A percentile compares a stretch with the other conserved stretches of the same genome.
Conservation (phyloP, 2,797 vertebrate species). For the Sarcoramphus papa region DNA sequence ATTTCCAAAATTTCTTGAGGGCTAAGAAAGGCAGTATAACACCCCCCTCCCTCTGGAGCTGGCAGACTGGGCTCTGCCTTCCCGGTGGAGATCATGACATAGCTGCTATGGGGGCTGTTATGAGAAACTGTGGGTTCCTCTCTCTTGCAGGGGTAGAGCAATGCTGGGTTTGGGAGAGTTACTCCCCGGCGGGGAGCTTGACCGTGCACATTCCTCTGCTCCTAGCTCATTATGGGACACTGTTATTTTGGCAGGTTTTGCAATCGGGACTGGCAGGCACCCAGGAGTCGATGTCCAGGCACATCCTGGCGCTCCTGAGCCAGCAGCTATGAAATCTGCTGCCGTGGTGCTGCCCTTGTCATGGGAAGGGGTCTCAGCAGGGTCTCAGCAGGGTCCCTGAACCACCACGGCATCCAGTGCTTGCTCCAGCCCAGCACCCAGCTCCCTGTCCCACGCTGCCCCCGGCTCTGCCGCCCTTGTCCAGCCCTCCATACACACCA, state of each 20-base stretch:
- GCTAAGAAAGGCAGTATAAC: neutral
- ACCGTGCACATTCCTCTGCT: slow-evolving; percentile 12
- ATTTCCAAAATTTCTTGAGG: neutral
- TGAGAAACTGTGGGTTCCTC: neutral
- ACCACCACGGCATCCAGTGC: neutral
- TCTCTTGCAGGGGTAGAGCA: neutral
- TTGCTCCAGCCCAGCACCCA: neutral
- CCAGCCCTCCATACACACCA: neutral
- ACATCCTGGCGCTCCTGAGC: neutral
- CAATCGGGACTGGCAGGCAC: neutral
- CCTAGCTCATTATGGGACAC: neutral
- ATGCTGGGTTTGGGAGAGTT: neutral
- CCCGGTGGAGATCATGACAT: rapidly evolving
- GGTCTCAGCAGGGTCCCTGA: neutral
- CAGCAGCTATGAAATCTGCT: neutral
- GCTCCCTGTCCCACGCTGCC: neutral
- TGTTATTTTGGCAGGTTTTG: slow-evolving; percentile 29
- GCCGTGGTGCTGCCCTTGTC: neutral
- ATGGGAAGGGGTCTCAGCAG: neutral
- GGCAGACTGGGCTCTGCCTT: neutral
- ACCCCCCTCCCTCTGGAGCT: neutral
- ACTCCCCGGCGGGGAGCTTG: neutral
- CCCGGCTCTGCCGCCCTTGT: neutral
- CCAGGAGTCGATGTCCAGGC: neutral
- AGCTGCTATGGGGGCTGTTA: neutral